phyloP scores from a whole-genome alignment of 1,140 invertebrate species.

The Helicorthomorpha holstii region DNA sequence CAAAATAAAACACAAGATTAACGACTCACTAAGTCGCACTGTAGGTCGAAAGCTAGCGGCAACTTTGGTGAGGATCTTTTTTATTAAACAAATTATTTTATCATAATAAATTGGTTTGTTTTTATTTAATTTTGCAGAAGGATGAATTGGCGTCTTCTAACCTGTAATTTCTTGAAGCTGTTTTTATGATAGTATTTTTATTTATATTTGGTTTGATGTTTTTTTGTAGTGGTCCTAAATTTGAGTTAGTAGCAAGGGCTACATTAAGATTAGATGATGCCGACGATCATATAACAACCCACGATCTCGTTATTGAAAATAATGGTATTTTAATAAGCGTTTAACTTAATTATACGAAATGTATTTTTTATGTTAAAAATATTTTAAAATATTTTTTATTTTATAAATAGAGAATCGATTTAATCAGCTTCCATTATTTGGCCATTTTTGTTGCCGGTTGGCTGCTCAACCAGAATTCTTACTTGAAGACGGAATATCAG shows the following conservation, averaged over 20 bases:
- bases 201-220: background rate
- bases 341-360: background rate
- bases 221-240: slow-evolving; percentile 41
- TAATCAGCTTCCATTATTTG: slow-evolving; percentile 45
- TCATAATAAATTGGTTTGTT: background rate
- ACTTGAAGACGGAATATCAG: slow-evolving; percentile 33
- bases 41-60: slow-evolving; percentile 44
- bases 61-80: slow-evolving; percentile 20
- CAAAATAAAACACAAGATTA: slow-evolving; percentile 47
- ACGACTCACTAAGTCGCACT: slow-evolving; percentile 46
- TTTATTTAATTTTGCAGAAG: slow-evolving; percentile 18
- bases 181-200: background rate
- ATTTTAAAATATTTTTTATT: background rate
- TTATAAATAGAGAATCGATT: slow-evolving; percentile 29
- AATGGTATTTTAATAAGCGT: slow-evolving; percentile 16
- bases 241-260: slow-evolving; percentile 46
- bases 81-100: no score
- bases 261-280: slow-evolving; percentile 40
- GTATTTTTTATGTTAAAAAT: background rate
- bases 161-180: background rate
- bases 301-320: slow-evolving; percentile 33
- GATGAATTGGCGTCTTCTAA: slow-evolving; percentile 14
- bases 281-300: slow-evolving; percentile 33
- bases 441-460: slow-evolving; percentile 52
- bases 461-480: slow-evolving; percentile 46